phyloP scores from a whole-genome alignment of 2,113 vertebrate genomes.

The Hydrolagus affinis region DNA sequence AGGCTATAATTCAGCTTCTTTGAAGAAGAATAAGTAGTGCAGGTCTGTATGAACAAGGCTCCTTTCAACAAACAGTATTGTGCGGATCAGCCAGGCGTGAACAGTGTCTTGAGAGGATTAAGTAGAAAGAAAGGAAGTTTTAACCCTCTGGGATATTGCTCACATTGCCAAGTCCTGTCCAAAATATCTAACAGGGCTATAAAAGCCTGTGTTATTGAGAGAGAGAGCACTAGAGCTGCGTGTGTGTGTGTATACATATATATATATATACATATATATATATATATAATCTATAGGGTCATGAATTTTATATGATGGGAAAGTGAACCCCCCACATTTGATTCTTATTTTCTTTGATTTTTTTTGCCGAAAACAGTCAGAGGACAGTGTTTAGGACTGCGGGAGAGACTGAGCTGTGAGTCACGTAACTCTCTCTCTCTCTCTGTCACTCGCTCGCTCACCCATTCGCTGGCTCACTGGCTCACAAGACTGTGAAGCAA shows the following conservation, averaged over 20 bases:
- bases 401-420: too few relatives aligned
- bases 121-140: background rate
- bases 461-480: too few relatives aligned
- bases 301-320: background rate
- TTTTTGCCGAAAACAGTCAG: background rate
- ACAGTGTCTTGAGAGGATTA: conserved; percentile 10
- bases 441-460: too few relatives aligned
- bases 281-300: too few relatives aligned
- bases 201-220: background rate
- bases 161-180: conserved; percentile 4
- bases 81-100: background rate
- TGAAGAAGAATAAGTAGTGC: background rate
- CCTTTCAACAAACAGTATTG: background rate
- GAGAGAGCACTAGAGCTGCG: background rate
- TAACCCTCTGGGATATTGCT: background rate
- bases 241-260: too few relatives aligned
- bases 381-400: too few relatives aligned
- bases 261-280: too few relatives aligned
- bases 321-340: background rate
- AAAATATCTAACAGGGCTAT: background rate
- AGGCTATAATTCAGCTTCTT: too few relatives aligned
- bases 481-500: too few relatives aligned
- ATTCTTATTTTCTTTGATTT: conserved; percentile 8
- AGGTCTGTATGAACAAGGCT: background rate
- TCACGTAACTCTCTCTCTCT: too few relatives aligned